Evolutionary conservation across 2,888 invertebrate genomes (phyloP).

Genomic region (Argyresthia albistria): DNA sequence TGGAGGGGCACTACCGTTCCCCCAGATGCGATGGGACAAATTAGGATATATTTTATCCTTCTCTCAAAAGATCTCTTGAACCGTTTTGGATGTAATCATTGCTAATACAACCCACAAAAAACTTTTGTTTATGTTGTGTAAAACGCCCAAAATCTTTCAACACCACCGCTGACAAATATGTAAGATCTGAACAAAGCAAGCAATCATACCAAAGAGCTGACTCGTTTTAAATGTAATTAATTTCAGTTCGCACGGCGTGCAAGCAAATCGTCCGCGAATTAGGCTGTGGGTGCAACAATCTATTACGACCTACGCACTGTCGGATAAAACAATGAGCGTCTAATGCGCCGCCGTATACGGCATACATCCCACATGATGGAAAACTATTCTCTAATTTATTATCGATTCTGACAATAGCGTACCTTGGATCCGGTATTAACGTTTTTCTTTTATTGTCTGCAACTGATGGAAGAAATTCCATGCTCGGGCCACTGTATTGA

Average conservation of each 20-base stretch:
- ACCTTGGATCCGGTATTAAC: neutral
- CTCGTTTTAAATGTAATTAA: constrained; percentile 2
- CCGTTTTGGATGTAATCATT: too few species aligned
- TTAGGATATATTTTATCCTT: too few species aligned
- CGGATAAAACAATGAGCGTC: constrained; percentile 42
- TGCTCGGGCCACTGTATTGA: neutral
- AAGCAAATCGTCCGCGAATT: neutral
- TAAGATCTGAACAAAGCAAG: neutral
- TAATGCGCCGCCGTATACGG: constrained; percentile 34
- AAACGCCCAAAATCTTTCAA: constrained; percentile 1
- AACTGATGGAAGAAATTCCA: neutral
- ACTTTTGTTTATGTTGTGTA: neutral
- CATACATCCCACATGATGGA: constrained; percentile 9
- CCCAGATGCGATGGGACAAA: too few species aligned
- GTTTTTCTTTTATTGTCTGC: neutral
- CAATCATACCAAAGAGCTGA: neutral
- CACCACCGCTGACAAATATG: constrained; percentile 1
- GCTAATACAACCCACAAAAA: neutral
- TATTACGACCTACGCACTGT: constrained; percentile 34
- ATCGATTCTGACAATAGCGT: neutral
- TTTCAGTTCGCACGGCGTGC: constrained; percentile 3
- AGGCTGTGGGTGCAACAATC: constrained; percentile 52
- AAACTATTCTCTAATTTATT: constrained; percentile 2
- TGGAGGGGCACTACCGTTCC: too few species aligned
- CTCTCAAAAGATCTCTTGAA: too few species aligned